Base-by-base conservation (phyloP, 1,140 invertebrate species). In the Thalassaphorura encarpata region DNA sequence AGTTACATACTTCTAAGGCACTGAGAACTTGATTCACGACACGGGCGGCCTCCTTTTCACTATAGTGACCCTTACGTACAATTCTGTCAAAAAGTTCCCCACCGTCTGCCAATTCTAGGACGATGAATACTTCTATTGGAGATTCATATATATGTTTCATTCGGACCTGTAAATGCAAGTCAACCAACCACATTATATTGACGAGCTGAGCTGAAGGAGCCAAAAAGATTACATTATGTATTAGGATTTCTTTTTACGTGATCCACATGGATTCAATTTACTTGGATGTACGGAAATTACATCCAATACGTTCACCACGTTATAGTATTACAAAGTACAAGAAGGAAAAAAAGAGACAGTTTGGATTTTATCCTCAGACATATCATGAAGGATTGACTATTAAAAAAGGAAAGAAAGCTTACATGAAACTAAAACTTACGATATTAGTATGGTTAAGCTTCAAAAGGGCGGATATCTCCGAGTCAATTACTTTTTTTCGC, bases 21-120 rank as follows among this genome's bases (percentile, higher is more conserved):
- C 63, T 61, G 2, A 77, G 64, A 40, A 74, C 72, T 63, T 76
- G 68, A 28, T 60, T 61, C 1, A 75, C 66, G 24, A 73, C 72
- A 41, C 64, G 59, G 2, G 76, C 71, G 11, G 76, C 75, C 67
- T 76, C 75, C 54, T 69, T 71, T 60, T 78, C 52, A 28, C 52
- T 55, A 29, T 54, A 54, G 50, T 60, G 58, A 1, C 74, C 75
- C 39, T 71, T 60, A 8, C 70, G 68, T 0, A 76, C 75, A 56
- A 78, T 75, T 54, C 75, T 69, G 63, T 77, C 76, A 66, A 77
- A 76, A 1, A 77, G 66, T 61, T 77, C 76, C n/a, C 74, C 61
- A 21, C 72, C 72, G 36, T 68, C 70, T 1, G 71, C 71, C 33
- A 72, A 65, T 48, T 73, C 72, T 31, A 73, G 56, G 3, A 73